Percentiles rank a stretch among this genome's conserved stretches.
These are phyloP conservation scores for Baronia brevicornis DNA, from an alignment of 2,888 invertebrate species.

Conservation along the genomic window DNA sequence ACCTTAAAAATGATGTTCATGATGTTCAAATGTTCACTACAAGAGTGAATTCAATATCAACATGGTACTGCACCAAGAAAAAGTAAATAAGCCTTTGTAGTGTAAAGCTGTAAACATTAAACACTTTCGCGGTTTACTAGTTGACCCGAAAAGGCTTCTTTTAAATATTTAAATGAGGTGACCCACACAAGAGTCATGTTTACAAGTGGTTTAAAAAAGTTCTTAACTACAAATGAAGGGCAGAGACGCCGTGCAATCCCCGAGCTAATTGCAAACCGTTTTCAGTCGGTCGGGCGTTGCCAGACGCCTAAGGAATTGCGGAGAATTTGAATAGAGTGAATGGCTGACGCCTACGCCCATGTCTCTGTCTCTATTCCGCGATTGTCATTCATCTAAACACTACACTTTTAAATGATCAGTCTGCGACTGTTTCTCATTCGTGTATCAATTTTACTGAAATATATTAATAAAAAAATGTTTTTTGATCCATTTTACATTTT, in stretches of 20 bases:
- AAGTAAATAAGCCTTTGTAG: too few species aligned
- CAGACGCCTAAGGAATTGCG: conserved; percentile 33
- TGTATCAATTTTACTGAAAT: conserved; percentile 1
- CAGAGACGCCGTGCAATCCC: conserved; percentile 21
- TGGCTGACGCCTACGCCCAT: conserved; percentile 28
- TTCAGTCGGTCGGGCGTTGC: conserved; percentile 39
- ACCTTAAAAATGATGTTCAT: too few species aligned
- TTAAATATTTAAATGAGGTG: conserved; percentile 1
- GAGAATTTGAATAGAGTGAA: conserved; percentile 44
- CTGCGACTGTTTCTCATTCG: conserved; percentile 12
- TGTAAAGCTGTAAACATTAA: too few species aligned
- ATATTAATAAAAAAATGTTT: not conserved
- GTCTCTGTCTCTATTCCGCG: conserved; percentile 26
- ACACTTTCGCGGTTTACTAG: too few species aligned
- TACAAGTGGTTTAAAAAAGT: conserved; percentile 3
- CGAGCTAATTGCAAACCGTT: conserved; percentile 54
- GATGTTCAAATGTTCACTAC: too few species aligned
- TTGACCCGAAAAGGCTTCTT: not conserved
- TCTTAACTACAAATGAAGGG: not conserved
- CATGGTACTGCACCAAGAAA: too few species aligned
- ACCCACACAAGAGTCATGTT: conserved; percentile 4
- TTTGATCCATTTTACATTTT: too few species aligned
- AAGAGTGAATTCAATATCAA: too few species aligned
- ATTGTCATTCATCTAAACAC: conserved; percentile 25
- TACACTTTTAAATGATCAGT: conserved; percentile 25